Conservation (phyloP, 2,113 vertebrate genomes). For the Gymnogyps californianus region DNA sequence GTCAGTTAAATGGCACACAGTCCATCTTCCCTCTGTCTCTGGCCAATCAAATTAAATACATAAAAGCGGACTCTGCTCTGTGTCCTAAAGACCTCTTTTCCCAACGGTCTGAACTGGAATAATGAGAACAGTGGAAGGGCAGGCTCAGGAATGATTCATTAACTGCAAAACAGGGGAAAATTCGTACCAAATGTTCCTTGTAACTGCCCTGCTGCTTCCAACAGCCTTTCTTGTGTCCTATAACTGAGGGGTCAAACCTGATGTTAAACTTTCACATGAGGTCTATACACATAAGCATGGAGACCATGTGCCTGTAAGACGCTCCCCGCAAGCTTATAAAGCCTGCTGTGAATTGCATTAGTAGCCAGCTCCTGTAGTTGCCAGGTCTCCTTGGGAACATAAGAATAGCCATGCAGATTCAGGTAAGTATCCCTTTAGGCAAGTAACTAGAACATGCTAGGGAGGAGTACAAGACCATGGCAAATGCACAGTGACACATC, state of each 20-base stretch:
- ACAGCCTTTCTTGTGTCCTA: neutral
- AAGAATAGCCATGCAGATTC: neutral
- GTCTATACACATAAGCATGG: neutral
- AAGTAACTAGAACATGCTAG: neutral
- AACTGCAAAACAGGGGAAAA: conserved; percentile 55
- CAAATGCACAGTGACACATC: neutral
- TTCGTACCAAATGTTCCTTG: conserved; percentile 57
- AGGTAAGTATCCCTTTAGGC: neutral
- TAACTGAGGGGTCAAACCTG: conserved; percentile 12
- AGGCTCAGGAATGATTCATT: conserved; percentile 56
- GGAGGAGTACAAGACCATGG: neutral
- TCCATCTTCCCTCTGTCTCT: neutral
- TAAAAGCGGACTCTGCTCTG: neutral
- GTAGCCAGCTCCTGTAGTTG: neutral
- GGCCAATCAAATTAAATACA: neutral
- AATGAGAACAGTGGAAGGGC: conserved; percentile 46
- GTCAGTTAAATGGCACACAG: neutral
- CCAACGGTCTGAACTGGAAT: conserved; percentile 7
- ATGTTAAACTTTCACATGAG: conserved; percentile 2
- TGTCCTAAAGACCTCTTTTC: conserved; percentile 8
- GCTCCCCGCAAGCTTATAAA: neutral
- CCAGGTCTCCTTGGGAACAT: neutral
- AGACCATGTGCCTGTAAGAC: neutral
- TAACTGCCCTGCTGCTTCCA: conserved; percentile 30
- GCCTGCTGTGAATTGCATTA: neutral